Evolutionary conservation across 2,113 vertebrate genomes (phyloP), one percentile per base, ranked within the genome.

Genomic region (Syngnathoides biaculeatus): DNA sequence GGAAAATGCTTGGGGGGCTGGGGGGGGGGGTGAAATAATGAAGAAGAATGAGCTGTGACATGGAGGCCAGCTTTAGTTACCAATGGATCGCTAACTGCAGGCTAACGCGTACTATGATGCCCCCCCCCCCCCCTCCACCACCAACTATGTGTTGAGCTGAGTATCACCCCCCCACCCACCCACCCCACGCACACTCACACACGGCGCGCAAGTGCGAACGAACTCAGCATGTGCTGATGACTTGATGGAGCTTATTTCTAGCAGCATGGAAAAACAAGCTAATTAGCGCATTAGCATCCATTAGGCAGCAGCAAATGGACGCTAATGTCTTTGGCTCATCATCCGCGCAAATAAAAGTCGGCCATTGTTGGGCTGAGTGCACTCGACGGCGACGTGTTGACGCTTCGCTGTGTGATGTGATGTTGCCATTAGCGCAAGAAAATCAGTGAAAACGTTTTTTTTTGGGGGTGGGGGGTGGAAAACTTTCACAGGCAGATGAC

Each of bases 261-360:
- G 19, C 58, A n/a, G 58, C 35, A 40, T 60, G 58, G 58, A n/a
- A 60, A 57, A 60, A 60, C 35, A 60, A 60, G 20, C 58, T 39
- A 60, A 60, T 60, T n/a, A 40, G 58, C 35, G 30, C 58, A 60
- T 60, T 60, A 60, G 58, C 58, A 60, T 60, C 58, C 58, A 60
- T 60, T 60, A 39, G 56, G 58, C 58, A 12, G 30, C 58, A n/a
- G 58, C 55, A 60, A 60, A 60, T 39, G 58, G 38, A 60, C 5
- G 26, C 55, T 57, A 60, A 40, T 39, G 35, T 12, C n/a, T 60
- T 40, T 39, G 58, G 35, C 58, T 60, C 58, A 39, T 60, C 56
- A 55, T 14, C 11, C 22, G 52, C 24, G 13, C 39, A 39, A 39
- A 60, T 22, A 60, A 60, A 60, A 60, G 58, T n/a, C 30, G 17